Evolutionary conservation across 1,140 invertebrate genomes (phyloP).

Genomic region (Solen grandis): DNA sequence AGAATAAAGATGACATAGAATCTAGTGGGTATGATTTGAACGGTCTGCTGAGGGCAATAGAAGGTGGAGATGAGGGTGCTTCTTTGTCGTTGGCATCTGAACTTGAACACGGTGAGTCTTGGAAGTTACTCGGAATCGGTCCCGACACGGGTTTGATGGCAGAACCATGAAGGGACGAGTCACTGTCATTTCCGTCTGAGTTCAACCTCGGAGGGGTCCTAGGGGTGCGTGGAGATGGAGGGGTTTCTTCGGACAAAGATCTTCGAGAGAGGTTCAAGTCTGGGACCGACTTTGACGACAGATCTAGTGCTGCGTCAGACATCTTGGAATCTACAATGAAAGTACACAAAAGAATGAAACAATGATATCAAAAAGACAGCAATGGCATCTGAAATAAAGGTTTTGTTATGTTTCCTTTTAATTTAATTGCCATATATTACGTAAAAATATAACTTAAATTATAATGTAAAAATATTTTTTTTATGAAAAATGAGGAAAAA

Average conservation of each 20-base stretch:
- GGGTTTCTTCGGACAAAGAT: conserved; percentile 23
- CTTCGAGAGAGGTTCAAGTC: not conserved
- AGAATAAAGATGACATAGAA: conserved; percentile 48
- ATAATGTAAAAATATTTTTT: too few relatives aligned
- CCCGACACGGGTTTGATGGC: conserved; percentile 39
- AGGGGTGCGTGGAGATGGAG: conserved; percentile 45
- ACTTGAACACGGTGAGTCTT: conserved; percentile 50
- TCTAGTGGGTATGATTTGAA: conserved; percentile 68
- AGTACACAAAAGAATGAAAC: too few relatives aligned
- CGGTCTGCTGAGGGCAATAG: conserved; percentile 34
- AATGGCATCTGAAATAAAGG: too few relatives aligned
- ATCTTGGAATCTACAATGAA: conserved; percentile 52
- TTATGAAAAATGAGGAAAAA: too few relatives aligned
- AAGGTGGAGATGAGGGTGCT: conserved; percentile 30
- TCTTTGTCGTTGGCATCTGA: conserved; percentile 39
- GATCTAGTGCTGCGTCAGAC: conserved; percentile 70
- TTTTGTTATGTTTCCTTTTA: too few relatives aligned
- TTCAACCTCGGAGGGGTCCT: conserved; percentile 25
- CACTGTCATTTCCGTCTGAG: conserved; percentile 63
- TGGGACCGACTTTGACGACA: conserved; percentile 62
- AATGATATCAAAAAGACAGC: too few relatives aligned
- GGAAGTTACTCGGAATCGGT: conserved; percentile 21
- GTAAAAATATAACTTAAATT: too few relatives aligned
- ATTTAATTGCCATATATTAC: too few relatives aligned
- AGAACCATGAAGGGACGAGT: conserved; percentile 41